These are phyloP conservation scores for Conomelus anceps DNA, from an alignment of 2,888 invertebrate species.

Conservation along the genomic window DNA sequence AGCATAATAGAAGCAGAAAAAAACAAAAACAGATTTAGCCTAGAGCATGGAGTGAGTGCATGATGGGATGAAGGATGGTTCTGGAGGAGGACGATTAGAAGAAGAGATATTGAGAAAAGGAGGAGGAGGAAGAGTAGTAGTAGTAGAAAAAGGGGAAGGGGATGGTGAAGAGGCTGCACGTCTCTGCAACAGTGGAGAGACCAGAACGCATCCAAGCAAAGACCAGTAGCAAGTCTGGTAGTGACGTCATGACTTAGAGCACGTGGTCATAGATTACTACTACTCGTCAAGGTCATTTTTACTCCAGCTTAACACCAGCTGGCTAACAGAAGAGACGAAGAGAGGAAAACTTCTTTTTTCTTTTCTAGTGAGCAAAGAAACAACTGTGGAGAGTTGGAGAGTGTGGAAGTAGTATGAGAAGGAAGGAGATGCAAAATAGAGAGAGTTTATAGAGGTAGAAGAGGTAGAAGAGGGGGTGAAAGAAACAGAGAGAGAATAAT, in stretches of 20 bases:
- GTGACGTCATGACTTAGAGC: not conserved
- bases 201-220: not conserved
- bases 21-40: not conserved
- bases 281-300: not conserved
- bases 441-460: not conserved
- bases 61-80: not conserved
- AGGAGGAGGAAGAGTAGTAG: no score
- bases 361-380: slow-evolving; percentile 27
- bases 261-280: not conserved
- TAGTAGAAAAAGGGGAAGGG: not conserved
- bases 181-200: not conserved
- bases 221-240: not conserved
- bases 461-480: not conserved
- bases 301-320: not conserved
- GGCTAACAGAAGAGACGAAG: not conserved
- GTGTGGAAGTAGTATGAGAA: not conserved
- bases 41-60: not conserved
- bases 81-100: not conserved
- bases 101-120: no score
- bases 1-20: not conserved
- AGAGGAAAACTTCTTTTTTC: not conserved
- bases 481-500: not conserved
- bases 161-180: not conserved
- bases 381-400: slow-evolving; percentile 31
- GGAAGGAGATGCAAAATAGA: not conserved